Evolutionary conservation across 2,888 invertebrate species (phyloP).

Genomic region (Drosophila nigritarsus): DNA sequence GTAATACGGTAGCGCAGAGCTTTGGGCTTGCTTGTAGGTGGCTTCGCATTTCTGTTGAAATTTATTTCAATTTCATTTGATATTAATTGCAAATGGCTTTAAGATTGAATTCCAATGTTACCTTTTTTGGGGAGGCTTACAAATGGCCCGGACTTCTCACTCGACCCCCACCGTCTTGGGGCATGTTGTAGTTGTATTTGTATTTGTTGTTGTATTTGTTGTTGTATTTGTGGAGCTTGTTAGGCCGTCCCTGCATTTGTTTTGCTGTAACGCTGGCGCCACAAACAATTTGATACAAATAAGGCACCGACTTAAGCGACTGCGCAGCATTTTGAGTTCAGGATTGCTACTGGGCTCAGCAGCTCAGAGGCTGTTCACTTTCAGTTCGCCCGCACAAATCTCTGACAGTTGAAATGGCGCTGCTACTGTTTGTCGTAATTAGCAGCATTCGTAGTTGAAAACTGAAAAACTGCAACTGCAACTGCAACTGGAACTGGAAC

Average conservation of each 20-base stretch:
- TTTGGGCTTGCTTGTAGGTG: conserved; percentile 55
- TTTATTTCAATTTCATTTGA: conserved; percentile 86
- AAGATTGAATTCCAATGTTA: conserved; percentile 78
- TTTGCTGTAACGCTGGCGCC: conserved; percentile 63
- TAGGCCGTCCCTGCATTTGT: conserved; percentile 35
- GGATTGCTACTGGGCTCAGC: conserved; percentile 1
- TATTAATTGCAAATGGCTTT: conserved; percentile 85
- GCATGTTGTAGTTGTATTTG: conserved; percentile 36
- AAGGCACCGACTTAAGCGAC: conserved; percentile 82
- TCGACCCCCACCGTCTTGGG: conserved; percentile 46
- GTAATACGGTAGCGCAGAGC: conserved; percentile 44
- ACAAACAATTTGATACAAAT: conserved; percentile 83
- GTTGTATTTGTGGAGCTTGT: conserved; percentile 30
- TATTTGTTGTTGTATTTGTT: conserved; percentile 9
- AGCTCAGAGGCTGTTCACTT: conserved; percentile 1
- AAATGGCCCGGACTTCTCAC: conserved; percentile 70
- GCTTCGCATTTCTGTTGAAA: conserved; percentile 68
- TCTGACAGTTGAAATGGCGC: conserved; percentile 68
- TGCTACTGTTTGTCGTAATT: conserved; percentile 76
- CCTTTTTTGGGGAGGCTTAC: conserved; percentile 70
- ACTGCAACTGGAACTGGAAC: conserved; percentile 4
- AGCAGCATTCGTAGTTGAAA: conserved; percentile 51
- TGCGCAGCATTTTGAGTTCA: conserved; percentile 12
- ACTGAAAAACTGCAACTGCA: conserved; percentile 16
- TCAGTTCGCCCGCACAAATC: conserved; percentile 68